phyloP scores from a whole-genome alignment of 2,888 invertebrate species.

The Gerris lacustris region DNA sequence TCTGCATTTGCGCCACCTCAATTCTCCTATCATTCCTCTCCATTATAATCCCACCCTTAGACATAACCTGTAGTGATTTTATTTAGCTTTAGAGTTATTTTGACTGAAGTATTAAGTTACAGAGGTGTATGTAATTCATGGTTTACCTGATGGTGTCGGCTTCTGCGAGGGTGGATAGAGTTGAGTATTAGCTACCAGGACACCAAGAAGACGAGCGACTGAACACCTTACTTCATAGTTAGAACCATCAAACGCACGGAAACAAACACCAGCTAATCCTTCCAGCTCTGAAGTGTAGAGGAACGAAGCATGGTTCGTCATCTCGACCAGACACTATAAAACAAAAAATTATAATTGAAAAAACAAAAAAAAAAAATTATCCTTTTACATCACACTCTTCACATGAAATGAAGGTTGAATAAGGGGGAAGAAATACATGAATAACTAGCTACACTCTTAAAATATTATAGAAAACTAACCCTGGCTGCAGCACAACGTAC shows the following conservation, averaged over 20 bases:
- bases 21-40: too few species aligned
- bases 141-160: slow-evolving; percentile 43
- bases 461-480: slow-evolving; percentile 36
- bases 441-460: not conserved
- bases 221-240: slow-evolving; percentile 86
- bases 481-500: slow-evolving; percentile 86
- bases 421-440: not conserved
- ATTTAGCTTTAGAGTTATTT: too few species aligned
- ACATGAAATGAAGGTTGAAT: not conserved
- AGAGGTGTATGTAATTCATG: too few species aligned
- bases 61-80: too few species aligned
- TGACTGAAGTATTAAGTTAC: too few species aligned
- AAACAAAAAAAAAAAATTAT: slow-evolving; percentile 6
- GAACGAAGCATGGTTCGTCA: slow-evolving; percentile 76
- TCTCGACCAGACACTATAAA: slow-evolving; percentile 65
- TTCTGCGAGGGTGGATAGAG: slow-evolving; percentile 39
- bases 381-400: not conserved
- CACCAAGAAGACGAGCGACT: slow-evolving; percentile 82
- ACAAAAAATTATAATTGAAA: slow-evolving; percentile 5
- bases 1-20: too few species aligned
- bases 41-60: too few species aligned
- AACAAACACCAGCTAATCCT: slow-evolving; percentile 78
- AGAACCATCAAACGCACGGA: slow-evolving; percentile 81
- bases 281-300: slow-evolving; percentile 82
- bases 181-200: slow-evolving; percentile 64